Evolutionary conservation across 2,113 vertebrate genomes (phyloP), one percentile per base, ranked within the genome.

Genomic region (Struthidea cinerea): DNA sequence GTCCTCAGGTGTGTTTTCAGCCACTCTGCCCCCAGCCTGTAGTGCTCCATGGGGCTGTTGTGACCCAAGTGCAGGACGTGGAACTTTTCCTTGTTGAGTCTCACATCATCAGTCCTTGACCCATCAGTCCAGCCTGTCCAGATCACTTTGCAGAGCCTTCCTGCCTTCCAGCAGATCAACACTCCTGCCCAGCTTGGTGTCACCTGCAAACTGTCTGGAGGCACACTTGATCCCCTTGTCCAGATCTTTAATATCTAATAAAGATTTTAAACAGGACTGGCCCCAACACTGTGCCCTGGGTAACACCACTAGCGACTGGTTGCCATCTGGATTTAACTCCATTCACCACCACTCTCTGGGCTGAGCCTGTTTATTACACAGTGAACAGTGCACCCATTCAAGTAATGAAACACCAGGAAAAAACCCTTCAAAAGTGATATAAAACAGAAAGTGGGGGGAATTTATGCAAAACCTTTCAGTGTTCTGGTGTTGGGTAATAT

Each of bases 401-500:
- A 41, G 46, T 9, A 24, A 69, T 27, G 21, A 55, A 55, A 77
- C 10, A 52, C 4, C 27, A 70, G 30, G 11, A 75, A 84, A 84
- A 87, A 94, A 46, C 0, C 14, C 8, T 49, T 74, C n/a, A 39
- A 70, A 28, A 68, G 52, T 63, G 11, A 87, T 65, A 90, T 52
- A 79, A 95, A 93, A 18, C 10, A 83, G 75, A 75, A 89, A 90
- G 44, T 21, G 46, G 33, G 74, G 80, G 37, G 24, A 83, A 85
- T 93, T 97, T 91, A 37, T 69, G 65, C 3, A 30, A 83, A 87
- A 46, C 10, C 19, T 78, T 82, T 84, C 90, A 65, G 64, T 70
- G 26, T 96, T 91, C 53, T 93, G 80, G 70, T 91, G 37, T 83
- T n/a, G 17, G 44, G 49, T 85, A 93, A 88, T 93, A 94, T 60